Percentiles rank a stretch among this genome's conserved stretches.
These are phyloP conservation scores for Hypothenemus hampei DNA, from an alignment of 1,140 invertebrate genomes.

Conservation along the genomic window DNA sequence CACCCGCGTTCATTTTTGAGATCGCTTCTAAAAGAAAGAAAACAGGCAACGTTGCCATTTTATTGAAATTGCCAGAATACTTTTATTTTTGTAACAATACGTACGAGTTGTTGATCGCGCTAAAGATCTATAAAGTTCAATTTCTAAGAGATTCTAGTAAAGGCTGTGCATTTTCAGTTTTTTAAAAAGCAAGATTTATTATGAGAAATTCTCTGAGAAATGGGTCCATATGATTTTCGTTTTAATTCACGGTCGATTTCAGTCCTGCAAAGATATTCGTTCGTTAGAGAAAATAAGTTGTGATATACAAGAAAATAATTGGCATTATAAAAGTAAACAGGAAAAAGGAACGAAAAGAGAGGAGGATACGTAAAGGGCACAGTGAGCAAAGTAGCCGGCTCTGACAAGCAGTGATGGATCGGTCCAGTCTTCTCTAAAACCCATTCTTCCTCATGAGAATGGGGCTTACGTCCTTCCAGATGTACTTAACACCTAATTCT, in stretches of 20 bases:
- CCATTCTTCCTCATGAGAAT: constrained; percentile 31
- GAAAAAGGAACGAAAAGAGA: constrained; percentile 17
- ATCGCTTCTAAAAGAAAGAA: constrained; percentile 15
- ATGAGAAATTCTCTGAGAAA: too few species aligned
- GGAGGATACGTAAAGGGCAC: constrained; percentile 8
- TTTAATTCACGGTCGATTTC: too few species aligned
- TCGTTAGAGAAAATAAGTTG: too few species aligned
- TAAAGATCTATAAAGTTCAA: too few species aligned
- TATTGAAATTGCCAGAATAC: too few species aligned
- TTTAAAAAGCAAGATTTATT: too few species aligned
- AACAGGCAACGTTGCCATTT: constrained; percentile 16
- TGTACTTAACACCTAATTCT: constrained; percentile 28
- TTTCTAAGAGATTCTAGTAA: too few species aligned
- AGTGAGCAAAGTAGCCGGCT: constrained; percentile 41
- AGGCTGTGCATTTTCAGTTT: too few species aligned
- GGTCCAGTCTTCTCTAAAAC: constrained; percentile 40
- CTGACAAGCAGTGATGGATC: constrained; percentile 45
- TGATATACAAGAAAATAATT: constrained; percentile 34
- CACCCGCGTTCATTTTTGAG: constrained; percentile 48
- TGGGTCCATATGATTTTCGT: too few species aligned
- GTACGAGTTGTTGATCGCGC: too few species aligned
- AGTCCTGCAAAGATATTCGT: too few species aligned
- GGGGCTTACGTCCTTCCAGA: constrained; percentile 16
- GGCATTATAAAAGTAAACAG: constrained; percentile 29
- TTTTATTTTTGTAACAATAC: too few species aligned